Percentiles rank a stretch among this genome's conserved stretches.
Conservation (phyloP, 2,888 invertebrate species). For the Apamea crenata region DNA sequence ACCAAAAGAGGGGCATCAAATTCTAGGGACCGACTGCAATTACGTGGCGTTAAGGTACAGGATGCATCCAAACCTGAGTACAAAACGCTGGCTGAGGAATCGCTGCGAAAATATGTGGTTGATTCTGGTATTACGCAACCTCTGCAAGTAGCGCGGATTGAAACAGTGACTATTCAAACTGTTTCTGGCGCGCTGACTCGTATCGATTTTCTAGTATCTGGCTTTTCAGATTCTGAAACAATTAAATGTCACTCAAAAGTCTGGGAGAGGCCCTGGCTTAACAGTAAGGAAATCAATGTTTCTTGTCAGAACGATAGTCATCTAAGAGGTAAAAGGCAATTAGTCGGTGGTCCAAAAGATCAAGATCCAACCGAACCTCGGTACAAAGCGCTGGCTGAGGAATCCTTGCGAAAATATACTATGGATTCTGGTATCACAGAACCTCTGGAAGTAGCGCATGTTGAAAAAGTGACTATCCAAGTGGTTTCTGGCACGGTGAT, state of each 20-base stretch:
- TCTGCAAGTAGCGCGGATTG: conserved; percentile 54
- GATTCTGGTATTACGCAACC: conserved; percentile 15
- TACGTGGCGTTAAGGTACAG: conserved; percentile 61
- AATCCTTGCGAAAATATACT: conserved; percentile 35
- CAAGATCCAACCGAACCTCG: conserved; percentile 1
- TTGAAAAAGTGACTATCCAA: conserved; percentile 67
- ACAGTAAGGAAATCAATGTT: conserved; percentile 54
- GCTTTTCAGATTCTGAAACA: neutral
- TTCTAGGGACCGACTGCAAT: neutral
- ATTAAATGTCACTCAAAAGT: conserved; percentile 57
- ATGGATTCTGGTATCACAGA: conserved; percentile 16
- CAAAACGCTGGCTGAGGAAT: conserved; percentile 66
- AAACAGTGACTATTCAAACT: conserved; percentile 62
- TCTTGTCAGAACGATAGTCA: conserved; percentile 42
- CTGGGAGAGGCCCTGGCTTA: conserved; percentile 59
- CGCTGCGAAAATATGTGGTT: conserved; percentile 66
- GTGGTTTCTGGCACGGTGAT: conserved; percentile 68
- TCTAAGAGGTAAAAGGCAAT: conserved; percentile 3
- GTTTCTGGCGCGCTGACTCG: conserved; percentile 63
- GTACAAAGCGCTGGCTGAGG: conserved; percentile 37
- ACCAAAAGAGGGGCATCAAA: conserved; percentile 43
- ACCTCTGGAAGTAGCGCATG: conserved; percentile 40
- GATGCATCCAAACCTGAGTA: conserved; percentile 63
- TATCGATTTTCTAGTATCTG: conserved; percentile 59
- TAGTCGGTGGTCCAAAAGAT: neutral